phyloP scores from a whole-genome alignment of 2,888 invertebrate genomes.

The Sipha maydis region DNA sequence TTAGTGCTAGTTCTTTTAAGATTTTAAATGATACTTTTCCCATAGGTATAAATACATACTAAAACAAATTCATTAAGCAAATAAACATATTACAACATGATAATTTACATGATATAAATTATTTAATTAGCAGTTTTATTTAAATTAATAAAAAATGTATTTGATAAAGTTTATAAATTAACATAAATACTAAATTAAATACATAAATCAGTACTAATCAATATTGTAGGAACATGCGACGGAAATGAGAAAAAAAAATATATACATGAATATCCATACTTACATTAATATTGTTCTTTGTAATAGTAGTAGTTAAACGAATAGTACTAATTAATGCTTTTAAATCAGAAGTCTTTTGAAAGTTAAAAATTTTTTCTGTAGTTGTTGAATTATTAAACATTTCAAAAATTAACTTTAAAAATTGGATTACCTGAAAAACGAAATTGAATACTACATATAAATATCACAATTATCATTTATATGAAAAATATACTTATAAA shows the following conservation, averaged over 20 bases:
- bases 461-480: background rate
- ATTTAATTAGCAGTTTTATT: too few relatives aligned
- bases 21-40: conserved; percentile 51
- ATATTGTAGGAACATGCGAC: background rate
- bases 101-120: too few relatives aligned
- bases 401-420: conserved; percentile 27
- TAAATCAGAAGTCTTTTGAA: conserved; percentile 42
- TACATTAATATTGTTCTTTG: conserved; percentile 47
- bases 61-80: conserved; percentile 13
- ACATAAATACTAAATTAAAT: background rate
- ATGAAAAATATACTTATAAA: background rate
- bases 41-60: conserved; percentile 41
- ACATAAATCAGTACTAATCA: background rate
- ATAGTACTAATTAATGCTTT: conserved; percentile 33
- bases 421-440: conserved; percentile 23
- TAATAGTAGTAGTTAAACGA: conserved; percentile 23
- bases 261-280: background rate
- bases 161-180: background rate
- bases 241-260: background rate
- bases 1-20: conserved; percentile 26
- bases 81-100: background rate
- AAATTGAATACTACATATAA: background rate
- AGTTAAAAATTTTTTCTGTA: conserved; percentile 22
- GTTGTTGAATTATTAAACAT: conserved; percentile 44
- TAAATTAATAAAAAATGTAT: too few relatives aligned